Evolutionary conservation across 1,140 invertebrate genomes (phyloP), one percentile per base, ranked within the genome.

Genomic region (Drosophila equinoxialis): DNA sequence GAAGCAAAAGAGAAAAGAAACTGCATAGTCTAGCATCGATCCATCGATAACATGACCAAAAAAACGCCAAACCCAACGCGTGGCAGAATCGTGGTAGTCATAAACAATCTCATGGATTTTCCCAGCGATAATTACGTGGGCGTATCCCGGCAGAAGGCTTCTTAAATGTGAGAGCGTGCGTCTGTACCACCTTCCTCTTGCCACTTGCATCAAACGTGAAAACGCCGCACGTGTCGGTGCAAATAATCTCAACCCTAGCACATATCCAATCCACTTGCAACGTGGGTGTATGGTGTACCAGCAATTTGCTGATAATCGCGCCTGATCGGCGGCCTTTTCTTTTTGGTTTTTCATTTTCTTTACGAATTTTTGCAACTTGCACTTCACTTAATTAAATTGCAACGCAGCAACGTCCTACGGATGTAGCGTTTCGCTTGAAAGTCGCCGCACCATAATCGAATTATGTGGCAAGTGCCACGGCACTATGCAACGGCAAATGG

Each of bases 381-480:
- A 86, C 83, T 86, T 87, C 79, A 71, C 84, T 86, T 86, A 86
- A 86, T 86, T 86, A 86, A 86, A 86, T 86, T 86, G 83, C 83
- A 86, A 74, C 83, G 64, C 72, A 87, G 83, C 83, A 75, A 68
- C 79, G 83, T 64, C 65, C 62, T 75, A 71, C 83, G 83, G 83
- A 86, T 86, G 79, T 82, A 77, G 66, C 79, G 66, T 74, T 30
- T 66, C 61, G 77, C 68, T 87, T 86, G 79, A 86, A 87, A 86
- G 82, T 82, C 72, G 83, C 82, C 79, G 79, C 82, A 62, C 83
- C 83, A 83, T 86, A 86, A 86, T 86, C 79, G 72, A 86, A 86
- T 86, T 83, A 83, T 87, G 79, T 79, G 79, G 79, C 79, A 87
- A 86, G 79, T 82, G 77, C 79, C 76, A 65, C 57, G 73, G 74